Evolutionary conservation across 2,888 invertebrate species (phyloP).

Genomic region (Nephrotoma guestfalica): DNA sequence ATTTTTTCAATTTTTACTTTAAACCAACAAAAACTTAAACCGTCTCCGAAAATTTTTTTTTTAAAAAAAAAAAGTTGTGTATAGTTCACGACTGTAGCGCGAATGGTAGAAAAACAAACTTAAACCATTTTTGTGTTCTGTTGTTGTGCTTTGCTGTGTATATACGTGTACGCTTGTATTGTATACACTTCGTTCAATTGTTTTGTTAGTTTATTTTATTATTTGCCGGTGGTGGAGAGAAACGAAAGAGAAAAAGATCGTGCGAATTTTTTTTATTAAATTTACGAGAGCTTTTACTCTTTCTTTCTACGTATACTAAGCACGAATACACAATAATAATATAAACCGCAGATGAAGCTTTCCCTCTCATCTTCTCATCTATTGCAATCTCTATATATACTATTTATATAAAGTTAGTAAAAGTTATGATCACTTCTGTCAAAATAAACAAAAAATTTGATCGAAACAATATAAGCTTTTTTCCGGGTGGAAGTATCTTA

Average conservation of each 20-base stretch:
- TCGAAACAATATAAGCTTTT: not conserved
- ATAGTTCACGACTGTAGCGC: not conserved
- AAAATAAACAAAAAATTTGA: not conserved
- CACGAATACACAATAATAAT: not conserved
- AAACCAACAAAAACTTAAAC: not conserved
- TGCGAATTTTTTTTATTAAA: not conserved
- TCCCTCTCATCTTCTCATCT: not conserved
- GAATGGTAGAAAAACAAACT: not conserved
- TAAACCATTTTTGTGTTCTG: not conserved
- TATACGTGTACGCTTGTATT: not conserved
- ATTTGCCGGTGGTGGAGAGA: not conserved
- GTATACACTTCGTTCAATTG: not conserved
- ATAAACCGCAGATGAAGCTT: not conserved
- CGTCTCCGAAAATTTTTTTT: not conserved
- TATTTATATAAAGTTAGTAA: not conserved
- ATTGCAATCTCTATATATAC: not conserved
- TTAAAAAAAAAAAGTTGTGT: not conserved
- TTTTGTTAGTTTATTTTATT: not conserved
- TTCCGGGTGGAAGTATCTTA: not conserved
- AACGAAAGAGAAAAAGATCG: not conserved
- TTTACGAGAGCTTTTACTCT: not conserved
- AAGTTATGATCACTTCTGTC: not conserved
- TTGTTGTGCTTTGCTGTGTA: not conserved
- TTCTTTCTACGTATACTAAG: not conserved
- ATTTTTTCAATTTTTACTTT: not conserved